Base-by-base conservation (phyloP, 2,888 invertebrate genomes). In the Acleris holmiana region DNA sequence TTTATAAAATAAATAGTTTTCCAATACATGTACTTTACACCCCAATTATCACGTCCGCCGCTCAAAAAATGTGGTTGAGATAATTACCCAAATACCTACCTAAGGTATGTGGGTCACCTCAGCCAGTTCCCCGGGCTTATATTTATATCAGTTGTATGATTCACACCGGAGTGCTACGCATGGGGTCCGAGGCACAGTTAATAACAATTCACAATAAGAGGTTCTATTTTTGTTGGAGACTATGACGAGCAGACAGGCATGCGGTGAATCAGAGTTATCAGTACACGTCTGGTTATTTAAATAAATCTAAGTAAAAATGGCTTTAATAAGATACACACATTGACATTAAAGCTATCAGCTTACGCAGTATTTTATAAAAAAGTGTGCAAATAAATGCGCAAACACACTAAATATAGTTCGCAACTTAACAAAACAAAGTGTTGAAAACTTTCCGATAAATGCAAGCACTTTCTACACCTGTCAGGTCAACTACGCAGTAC, bases 401-500 rank as follows among this genome's bases (percentile, higher is more conserved):
- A 63, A 40, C 51, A 53, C 47, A 35, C 47, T 19, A 58, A 58
- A 48, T 53, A 47, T 41, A 54, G 47, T 53, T 48, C 53, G 25
- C 41, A 48, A 46, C 44, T 63, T 51, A 41, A 40, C 54, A 40
- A 19, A 61, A 61, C 47, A 47, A 35, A 48, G 47, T 61, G n/a
- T 29, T 46, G 21, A 44, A 41, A 55, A 65, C 49, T 65, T 55
- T 55, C 49, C 59, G 65, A 65, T 55, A 65, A 65, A 65, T 60
- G 65, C 64, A 67, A 78, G 80, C 64, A 72, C 89, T 89, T 90
- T 89, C 88, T 88, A 87, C 77, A 76, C 80, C 78, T 79, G 72
- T 74, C 82, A 76, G 84, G 88, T 86, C 85, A 84, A 80, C 83
- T 82, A 81, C 82, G 78, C 78, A 76, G 79, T 78, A 80, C 82